A percentile compares a stretch with the other conserved stretches of the same genome.
Evolutionary conservation across 2,113 vertebrate genomes (phyloP).

Genomic region (Dipodomys spectabilis): DNA sequence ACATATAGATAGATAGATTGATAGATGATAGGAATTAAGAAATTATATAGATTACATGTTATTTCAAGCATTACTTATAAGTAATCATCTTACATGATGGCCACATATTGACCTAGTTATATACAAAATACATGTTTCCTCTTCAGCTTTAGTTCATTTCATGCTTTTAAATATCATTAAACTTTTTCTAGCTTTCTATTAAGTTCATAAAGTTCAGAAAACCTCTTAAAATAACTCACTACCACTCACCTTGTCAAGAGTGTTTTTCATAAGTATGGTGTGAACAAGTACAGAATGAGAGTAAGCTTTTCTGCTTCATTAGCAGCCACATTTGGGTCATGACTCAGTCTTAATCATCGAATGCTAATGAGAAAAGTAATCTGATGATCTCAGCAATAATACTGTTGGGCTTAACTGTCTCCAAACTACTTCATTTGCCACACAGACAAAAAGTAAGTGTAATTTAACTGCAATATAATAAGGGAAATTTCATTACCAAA

Average conservation of each 20-base stretch:
- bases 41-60: not conserved
- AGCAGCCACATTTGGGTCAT: not conserved
- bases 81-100: not conserved
- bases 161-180: slow-evolving; percentile 25
- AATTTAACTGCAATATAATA: not conserved
- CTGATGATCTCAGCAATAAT: not conserved
- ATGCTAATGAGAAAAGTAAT: slow-evolving; percentile 9
- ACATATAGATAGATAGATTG: too few species aligned
- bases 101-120: not conserved
- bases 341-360: slow-evolving; percentile 18
- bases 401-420: slow-evolving; percentile 11
- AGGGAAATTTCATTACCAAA: slow-evolving; percentile 24
- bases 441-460: not conserved
- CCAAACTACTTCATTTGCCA: slow-evolving; percentile 51
- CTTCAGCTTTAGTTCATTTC: not conserved
- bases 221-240: not conserved
- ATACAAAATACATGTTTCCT: not conserved
- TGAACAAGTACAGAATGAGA: not conserved
- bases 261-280: not conserved
- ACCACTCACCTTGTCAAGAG: slow-evolving; percentile 13
- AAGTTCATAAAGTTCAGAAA: slow-evolving; percentile 41
- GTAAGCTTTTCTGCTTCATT: not conserved
- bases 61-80: slow-evolving; percentile 48
- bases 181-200: slow-evolving; percentile 3
- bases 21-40: not conserved